These are phyloP conservation scores for Drosophila nigricruria DNA, from an alignment of 2,888 invertebrate species.

Conservation along the genomic window DNA sequence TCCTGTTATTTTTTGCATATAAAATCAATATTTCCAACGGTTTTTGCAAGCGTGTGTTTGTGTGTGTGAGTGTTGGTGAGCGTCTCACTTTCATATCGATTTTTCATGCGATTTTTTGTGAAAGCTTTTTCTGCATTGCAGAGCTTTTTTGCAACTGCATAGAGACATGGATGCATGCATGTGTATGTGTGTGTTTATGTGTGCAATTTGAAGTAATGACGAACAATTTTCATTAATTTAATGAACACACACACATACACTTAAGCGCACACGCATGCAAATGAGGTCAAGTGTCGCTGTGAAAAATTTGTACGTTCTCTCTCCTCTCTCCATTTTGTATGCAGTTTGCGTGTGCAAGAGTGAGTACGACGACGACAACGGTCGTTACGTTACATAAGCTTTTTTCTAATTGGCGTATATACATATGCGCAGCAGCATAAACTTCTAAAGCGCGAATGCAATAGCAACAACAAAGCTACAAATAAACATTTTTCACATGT, in stretches of 20 bases:
- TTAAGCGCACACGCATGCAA: slow-evolving; percentile 60
- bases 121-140: slow-evolving; percentile 63
- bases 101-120: slow-evolving; percentile 66
- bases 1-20: slow-evolving; percentile 66
- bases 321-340: slow-evolving; percentile 55
- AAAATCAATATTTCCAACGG: slow-evolving; percentile 75
- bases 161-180: not conserved
- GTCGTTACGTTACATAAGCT: slow-evolving; percentile 71
- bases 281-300: slow-evolving; percentile 81
- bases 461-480: slow-evolving; percentile 5
- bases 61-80: slow-evolving; percentile 26
- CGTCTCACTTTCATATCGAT: slow-evolving; percentile 72
- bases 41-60: slow-evolving; percentile 18
- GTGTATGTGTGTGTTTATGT: not conserved
- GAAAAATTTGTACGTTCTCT: slow-evolving; percentile 60
- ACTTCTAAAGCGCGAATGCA: slow-evolving; percentile 33
- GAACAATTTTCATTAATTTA: slow-evolving; percentile 65
- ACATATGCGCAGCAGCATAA: slow-evolving; percentile 49
- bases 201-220: slow-evolving; percentile 57
- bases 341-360: slow-evolving; percentile 37
- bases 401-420: slow-evolving; percentile 53
- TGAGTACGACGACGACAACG: slow-evolving; percentile 40
- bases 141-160: slow-evolving; percentile 57
- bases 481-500: slow-evolving; percentile 6
- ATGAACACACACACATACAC: slow-evolving; percentile 38